Evolutionary conservation across 2,113 vertebrate genomes (phyloP).

Genomic region (Lasiurus cinereus): DNA sequence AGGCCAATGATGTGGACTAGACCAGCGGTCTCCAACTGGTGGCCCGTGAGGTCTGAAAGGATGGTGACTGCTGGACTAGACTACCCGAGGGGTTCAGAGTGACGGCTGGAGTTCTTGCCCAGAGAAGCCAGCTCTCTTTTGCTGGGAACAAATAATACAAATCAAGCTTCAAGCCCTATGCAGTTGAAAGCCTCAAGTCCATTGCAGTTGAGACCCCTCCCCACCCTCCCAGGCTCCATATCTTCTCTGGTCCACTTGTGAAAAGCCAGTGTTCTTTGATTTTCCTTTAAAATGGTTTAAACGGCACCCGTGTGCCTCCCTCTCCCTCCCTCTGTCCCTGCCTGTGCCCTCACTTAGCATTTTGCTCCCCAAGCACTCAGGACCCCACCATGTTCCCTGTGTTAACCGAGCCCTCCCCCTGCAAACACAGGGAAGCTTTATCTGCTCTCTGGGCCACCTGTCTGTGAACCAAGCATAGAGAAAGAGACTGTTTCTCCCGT

Average conservation of each 20-base stretch:
- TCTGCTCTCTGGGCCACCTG: neutral
- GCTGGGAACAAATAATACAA: neutral
- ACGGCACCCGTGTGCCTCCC: neutral
- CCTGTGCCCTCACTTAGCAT: neutral
- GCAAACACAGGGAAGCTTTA: neutral
- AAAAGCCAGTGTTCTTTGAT: neutral
- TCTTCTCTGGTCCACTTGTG: neutral
- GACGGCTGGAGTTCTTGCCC: neutral
- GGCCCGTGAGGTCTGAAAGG: no score
- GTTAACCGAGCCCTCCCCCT: neutral
- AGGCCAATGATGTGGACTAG: neutral
- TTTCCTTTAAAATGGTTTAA: slow-evolving; percentile 23
- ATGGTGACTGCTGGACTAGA: neutral
- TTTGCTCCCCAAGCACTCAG: neutral
- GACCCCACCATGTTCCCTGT: neutral
- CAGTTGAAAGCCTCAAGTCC: neutral
- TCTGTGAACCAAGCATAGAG: neutral
- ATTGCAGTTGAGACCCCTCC: neutral
- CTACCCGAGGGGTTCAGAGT: neutral
- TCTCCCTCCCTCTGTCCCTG: neutral
- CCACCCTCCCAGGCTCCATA: neutral
- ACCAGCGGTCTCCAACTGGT: no score
- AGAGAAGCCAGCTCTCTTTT: neutral
- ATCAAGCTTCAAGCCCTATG: neutral
- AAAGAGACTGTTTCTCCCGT: slow-evolving; percentile 30